Evolutionary conservation across 2,888 invertebrate species (phyloP), one percentile per base, ranked within the genome.

Genomic region (Galeruca laticollis): DNA sequence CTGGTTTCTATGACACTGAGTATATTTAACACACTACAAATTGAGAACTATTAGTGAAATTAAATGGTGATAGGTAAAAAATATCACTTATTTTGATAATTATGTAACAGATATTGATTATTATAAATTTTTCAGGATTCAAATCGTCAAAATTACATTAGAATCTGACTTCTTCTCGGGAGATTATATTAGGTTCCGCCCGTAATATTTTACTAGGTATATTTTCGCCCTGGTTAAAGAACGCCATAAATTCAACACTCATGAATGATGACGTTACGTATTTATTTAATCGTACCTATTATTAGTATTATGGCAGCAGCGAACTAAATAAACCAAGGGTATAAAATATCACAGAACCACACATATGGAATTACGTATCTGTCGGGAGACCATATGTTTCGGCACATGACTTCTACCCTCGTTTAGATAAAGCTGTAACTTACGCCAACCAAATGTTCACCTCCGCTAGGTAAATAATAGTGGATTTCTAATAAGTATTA

Each of bases 321-420:
- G 5, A 40, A 40, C 40, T 10, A 40, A 18, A 47, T 18, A 47
- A 47, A 47, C 47, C 56, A 35, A 33, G 35, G 35, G 56, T 10
- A 57, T 35, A 2, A 18, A 18, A 57, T 35, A 35, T 31, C 2
- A 4, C 20, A 54, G 8, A 10, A 21, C 33, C 11, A 51, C 59
- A 37, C 35, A 57, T 59, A 35, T 65, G 57, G 49, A 65, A 57
- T 51, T 59, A 66, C 59, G 40, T 47, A 9, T 18, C 18, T 18
- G 15, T 35, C 59, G 18, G 60, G 33, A 9, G 8, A 51, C 68
- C 68, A 69, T 69, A 69, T 69, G 68, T 35, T 59, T 49, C 13
- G 51, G 68, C 57, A 69, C 68, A 63, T 69, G 68, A 59, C 59
- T 63, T 37, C 37, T 59, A 69, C 68, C 68, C 68, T 51, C 63